Conservation (phyloP, 2,888 invertebrate species). For the Ichneumoninae sp. region DNA sequence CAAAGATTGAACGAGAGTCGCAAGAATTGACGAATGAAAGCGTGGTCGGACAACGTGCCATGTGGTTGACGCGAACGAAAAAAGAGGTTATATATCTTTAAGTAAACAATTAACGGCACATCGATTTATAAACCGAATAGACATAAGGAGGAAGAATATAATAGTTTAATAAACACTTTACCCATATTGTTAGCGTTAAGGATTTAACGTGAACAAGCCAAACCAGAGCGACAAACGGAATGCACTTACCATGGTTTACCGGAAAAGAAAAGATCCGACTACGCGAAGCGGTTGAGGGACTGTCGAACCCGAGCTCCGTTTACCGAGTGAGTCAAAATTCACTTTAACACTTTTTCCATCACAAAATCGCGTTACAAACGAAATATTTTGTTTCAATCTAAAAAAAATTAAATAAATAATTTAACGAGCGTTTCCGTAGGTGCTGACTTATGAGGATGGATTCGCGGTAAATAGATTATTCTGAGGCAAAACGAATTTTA, state of each 20-base stretch:
- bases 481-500: neutral
- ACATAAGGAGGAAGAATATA: neutral
- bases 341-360: neutral
- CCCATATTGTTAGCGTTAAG: conserved; percentile 32
- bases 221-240: conserved; percentile 53
- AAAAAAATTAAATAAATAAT: neutral
- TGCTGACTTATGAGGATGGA: neutral
- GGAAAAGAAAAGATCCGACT: conserved; percentile 76
- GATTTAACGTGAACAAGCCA: conserved; percentile 61
- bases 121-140: conserved; percentile 1
- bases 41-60: conserved; percentile 21
- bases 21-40: conserved; percentile 35
- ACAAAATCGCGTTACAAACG: neutral
- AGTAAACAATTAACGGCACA: conserved; percentile 10
- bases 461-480: neutral
- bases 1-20: neutral
- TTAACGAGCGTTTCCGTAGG: neutral
- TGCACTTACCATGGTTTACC: conserved; percentile 78
- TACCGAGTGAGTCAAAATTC: conserved; percentile 48
- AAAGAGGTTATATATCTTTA: conserved; percentile 66
- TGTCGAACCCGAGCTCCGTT: conserved; percentile 12
- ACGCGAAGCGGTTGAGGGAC: conserved; percentile 61
- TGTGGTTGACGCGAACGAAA: conserved; percentile 6
- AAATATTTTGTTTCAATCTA: neutral
- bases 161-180: conserved; percentile 2